Percentiles rank a stretch among this genome's conserved stretches.
Conservation (phyloP, 2,113 vertebrate species). For the Riparia riparia region DNA sequence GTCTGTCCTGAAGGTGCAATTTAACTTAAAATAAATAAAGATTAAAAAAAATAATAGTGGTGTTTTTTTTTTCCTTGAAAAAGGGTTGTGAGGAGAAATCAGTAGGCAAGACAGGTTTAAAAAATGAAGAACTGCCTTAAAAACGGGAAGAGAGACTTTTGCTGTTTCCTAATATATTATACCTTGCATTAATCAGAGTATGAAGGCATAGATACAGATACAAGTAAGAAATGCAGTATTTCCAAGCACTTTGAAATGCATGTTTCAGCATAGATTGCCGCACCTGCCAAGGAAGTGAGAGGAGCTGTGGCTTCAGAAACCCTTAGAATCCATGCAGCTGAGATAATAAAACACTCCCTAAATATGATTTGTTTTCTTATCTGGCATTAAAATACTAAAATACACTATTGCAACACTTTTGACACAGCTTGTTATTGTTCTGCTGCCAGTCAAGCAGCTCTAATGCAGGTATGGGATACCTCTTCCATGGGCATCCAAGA, state of each 20-base stretch:
- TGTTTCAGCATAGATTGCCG: not conserved
- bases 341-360: not conserved
- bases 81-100: not conserved
- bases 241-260: not conserved
- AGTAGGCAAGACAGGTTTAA: not conserved
- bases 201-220: not conserved
- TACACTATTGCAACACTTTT: not conserved
- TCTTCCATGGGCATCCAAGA: not conserved
- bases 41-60: not conserved
- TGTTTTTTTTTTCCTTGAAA: not conserved
- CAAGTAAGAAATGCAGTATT: not conserved
- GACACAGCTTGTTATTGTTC: not conserved
- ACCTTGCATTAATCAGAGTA: not conserved
- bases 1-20: not conserved
- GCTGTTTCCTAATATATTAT: not conserved
- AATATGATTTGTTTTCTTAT: not conserved
- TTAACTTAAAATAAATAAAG: not conserved
- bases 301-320: not conserved
- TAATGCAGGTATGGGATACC: not conserved
- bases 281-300: not conserved
- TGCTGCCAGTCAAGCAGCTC: not conserved
- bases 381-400: not conserved
- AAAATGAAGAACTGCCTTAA: not conserved
- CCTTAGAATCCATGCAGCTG: not conserved
- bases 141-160: not conserved